A percentile compares a stretch with the other conserved stretches of the same genome.
These are phyloP conservation scores for Pseudococcus longispinus DNA, from an alignment of 2,888 invertebrate genomes.

Conservation along the genomic window DNA sequence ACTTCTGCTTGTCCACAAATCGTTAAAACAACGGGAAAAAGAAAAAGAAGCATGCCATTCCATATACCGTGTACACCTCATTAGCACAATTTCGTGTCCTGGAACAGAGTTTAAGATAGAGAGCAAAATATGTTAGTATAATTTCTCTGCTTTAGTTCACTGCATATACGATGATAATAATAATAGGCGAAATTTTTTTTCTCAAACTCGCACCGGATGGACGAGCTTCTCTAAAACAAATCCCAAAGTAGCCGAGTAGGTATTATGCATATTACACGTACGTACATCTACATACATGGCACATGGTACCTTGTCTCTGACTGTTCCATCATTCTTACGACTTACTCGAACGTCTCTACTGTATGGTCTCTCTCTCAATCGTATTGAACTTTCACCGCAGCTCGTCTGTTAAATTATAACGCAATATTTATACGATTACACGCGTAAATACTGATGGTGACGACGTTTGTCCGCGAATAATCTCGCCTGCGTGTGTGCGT, in stretches of 20 bases:
- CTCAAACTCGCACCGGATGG: background rate
- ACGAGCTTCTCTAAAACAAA: background rate
- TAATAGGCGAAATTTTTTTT: slow-evolving; percentile 30
- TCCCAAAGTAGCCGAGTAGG: background rate
- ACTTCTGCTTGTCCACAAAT: background rate
- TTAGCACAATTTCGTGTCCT: background rate
- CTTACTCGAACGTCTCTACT: background rate
- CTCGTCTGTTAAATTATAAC: background rate
- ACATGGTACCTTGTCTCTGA: background rate
- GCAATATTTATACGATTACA: background rate
- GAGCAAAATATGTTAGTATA: background rate
- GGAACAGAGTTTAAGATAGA: background rate
- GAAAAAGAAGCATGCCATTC: background rate
- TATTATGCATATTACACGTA: background rate
- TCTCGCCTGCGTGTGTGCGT: no score
- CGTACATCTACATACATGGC: background rate
- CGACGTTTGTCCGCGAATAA: background rate
- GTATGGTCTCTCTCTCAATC: background rate
- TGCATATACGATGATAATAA: background rate
- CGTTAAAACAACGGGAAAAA: background rate
- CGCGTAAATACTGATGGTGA: background rate
- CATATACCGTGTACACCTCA: background rate
- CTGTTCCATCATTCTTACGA: background rate
- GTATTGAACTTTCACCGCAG: background rate
- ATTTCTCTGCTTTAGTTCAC: background rate